phyloP scores from a whole-genome alignment of 2,113 vertebrate genomes.

The Pelmatolapia mariae region DNA sequence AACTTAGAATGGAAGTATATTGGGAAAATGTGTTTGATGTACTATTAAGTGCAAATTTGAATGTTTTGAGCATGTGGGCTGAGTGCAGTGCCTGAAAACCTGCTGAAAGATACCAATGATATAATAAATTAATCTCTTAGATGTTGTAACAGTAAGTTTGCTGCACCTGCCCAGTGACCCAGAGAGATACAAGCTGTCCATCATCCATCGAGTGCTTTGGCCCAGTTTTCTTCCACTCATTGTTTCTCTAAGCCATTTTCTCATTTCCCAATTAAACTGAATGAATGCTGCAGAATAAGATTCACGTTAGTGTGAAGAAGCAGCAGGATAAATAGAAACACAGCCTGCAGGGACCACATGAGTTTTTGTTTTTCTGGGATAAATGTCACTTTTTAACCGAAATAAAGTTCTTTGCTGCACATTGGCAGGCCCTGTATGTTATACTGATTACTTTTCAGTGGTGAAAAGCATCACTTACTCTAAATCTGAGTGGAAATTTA shows the following conservation, averaged over 20 bases:
- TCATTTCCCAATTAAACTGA: conserved; percentile 47
- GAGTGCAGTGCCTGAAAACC: neutral
- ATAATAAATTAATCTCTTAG: neutral
- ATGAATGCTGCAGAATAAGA: conserved; percentile 1
- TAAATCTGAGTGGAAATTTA: neutral
- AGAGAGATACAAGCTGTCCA: neutral
- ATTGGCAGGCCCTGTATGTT: neutral
- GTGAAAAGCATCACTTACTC: neutral
- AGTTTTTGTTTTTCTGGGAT: neutral
- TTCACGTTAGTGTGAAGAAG: neutral
- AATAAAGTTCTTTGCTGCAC: neutral
- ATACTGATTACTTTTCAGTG: neutral
- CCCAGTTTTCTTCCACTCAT: conserved; percentile 51
- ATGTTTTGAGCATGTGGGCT: neutral
- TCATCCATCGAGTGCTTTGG: conserved; percentile 42
- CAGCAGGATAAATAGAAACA: neutral
- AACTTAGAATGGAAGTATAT: neutral
- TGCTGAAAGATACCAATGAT: neutral
- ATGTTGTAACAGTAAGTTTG: neutral
- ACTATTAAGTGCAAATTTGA: neutral
- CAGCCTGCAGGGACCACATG: neutral
- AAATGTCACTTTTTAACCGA: neutral
- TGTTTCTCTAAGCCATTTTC: conserved; percentile 29
- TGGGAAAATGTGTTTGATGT: neutral
- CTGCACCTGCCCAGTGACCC: neutral